A percentile compares a stretch with the other conserved stretches of the same genome.
Evolutionary conservation across 2,888 invertebrate genomes (phyloP).

Genomic region (Chloromyia formosa): DNA sequence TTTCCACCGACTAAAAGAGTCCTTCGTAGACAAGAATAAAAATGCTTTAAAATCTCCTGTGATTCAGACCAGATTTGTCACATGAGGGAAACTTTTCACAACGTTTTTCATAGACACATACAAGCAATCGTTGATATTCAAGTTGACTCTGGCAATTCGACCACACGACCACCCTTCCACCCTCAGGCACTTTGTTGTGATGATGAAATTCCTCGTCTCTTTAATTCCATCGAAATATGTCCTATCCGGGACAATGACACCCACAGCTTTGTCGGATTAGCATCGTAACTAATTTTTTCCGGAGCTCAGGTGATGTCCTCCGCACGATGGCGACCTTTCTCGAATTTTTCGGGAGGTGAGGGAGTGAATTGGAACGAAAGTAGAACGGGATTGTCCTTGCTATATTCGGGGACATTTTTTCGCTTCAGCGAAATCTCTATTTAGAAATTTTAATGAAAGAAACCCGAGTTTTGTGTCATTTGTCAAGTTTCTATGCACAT

Average conservation of each 20-base stretch:
- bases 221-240: conserved; percentile 26
- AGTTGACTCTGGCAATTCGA: not conserved
- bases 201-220: conserved; percentile 9
- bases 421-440: conserved; percentile 1
- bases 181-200: not conserved
- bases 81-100: too few species aligned
- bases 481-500: conserved; percentile 24
- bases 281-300: conserved; percentile 41
- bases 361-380: too few species aligned
- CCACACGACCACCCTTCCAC: not conserved
- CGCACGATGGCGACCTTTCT: conserved; percentile 4
- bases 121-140: not conserved
- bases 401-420: not conserved
- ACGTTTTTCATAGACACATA: too few species aligned
- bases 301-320: conserved; percentile 32
- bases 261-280: conserved; percentile 30
- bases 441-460: conserved; percentile 38
- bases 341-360: not conserved
- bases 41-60: too few species aligned
- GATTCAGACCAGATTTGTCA: too few species aligned
- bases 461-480: conserved; percentile 20
- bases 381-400: too few species aligned
- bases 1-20: not conserved
- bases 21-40: too few species aligned
- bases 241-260: conserved; percentile 7